Conservation (phyloP, 2,113 vertebrate genomes). For the Sminthopsis crassicaudata region DNA sequence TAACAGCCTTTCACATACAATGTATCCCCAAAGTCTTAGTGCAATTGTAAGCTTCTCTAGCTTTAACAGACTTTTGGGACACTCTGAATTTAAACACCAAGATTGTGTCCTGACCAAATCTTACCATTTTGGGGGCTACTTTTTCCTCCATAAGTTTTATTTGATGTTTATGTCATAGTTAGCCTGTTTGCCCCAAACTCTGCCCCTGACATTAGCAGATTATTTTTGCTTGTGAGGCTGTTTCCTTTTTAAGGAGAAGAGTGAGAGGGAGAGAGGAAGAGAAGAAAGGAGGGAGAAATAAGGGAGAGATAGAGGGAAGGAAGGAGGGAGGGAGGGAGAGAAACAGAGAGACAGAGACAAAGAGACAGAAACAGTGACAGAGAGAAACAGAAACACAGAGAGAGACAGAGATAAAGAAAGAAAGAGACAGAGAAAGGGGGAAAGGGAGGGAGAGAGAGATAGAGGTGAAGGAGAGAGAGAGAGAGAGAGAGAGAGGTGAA, state of each 20-base stretch:
- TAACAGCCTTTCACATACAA: not conserved
- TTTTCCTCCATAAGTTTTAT: not conserved
- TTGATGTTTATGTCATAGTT: not conserved
- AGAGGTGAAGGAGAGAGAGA: no score
- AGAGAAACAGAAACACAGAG: no score
- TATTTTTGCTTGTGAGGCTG: not conserved
- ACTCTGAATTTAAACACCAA: not conserved
- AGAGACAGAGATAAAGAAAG: no score
- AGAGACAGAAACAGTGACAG: no score
- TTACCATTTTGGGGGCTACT: not conserved
- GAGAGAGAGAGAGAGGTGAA: not conserved
- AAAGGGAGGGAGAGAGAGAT: no score
- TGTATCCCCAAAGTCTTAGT: not conserved
- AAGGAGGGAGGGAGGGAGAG: no score
- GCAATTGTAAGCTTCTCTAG: not conserved
- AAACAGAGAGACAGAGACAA: not conserved
- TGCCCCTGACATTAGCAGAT: not conserved
- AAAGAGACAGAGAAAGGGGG: no score
- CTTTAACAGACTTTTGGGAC: not conserved
- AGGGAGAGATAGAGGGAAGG: no score
- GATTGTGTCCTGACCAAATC: not conserved
- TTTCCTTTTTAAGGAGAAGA: not conserved
- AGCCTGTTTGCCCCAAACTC: not conserved
- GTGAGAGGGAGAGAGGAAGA: not conserved
- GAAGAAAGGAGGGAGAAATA: no score